Percentiles rank a stretch among this genome's conserved stretches.
These are phyloP conservation scores for Amphiura filiformis DNA, from an alignment of 35 echinoderm and acorn worm genomes.

Conservation along the genomic window DNA sequence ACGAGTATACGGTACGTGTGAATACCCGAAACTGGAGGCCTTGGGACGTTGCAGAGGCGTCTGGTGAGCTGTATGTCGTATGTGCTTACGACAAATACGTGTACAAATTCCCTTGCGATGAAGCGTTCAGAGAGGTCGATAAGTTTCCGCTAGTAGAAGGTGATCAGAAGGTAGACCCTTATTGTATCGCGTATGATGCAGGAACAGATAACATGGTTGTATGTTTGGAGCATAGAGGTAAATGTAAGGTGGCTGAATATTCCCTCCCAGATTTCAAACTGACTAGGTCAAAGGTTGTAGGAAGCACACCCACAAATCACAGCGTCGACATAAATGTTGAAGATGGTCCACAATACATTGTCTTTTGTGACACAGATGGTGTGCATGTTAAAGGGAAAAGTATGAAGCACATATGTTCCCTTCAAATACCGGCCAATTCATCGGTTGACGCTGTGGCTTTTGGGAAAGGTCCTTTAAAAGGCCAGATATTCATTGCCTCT, in stretches of 20 bases:
- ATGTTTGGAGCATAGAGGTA: background rate
- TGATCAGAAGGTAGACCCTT: background rate
- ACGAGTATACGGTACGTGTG: background rate
- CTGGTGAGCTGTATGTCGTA: background rate
- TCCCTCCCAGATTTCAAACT: background rate
- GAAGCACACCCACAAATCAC: background rate
- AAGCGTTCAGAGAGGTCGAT: background rate
- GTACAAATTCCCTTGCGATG: background rate
- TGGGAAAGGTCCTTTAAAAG: background rate
- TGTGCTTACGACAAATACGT: background rate
- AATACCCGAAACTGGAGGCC: background rate
- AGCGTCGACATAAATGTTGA: background rate
- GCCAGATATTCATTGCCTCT: background rate
- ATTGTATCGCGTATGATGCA: background rate
- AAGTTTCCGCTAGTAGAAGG: background rate
- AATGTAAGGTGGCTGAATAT: background rate
- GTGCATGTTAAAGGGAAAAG: background rate
- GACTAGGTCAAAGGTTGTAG: background rate
- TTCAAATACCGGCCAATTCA: background rate
- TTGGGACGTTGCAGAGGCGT: background rate
- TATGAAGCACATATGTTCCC: background rate
- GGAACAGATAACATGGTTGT: background rate
- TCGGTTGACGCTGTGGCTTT: background rate
- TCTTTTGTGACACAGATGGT: background rate
- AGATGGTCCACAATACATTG: background rate